These are phyloP conservation scores for Athalia cordata DNA, from an alignment of 2,888 invertebrate genomes.

Conservation along the genomic window DNA sequence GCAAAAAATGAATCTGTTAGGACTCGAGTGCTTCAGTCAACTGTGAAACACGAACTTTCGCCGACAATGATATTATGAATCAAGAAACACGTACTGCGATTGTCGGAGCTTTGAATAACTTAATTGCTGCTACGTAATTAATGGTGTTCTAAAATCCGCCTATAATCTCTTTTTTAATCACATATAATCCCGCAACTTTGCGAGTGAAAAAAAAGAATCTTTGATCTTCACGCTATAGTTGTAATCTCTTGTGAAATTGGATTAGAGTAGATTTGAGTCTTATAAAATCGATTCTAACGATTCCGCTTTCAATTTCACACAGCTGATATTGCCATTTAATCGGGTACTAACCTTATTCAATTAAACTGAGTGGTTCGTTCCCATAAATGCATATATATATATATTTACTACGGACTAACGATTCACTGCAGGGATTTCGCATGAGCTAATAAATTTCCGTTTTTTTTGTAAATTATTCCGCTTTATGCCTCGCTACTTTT, in stretches of 20 bases:
- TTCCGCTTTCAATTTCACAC: conserved; percentile 22
- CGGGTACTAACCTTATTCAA: conserved; percentile 9
- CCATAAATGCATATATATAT: background rate
- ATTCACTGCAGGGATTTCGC: background rate
- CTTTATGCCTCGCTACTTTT: too few species aligned
- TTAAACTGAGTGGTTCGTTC: conserved; percentile 32
- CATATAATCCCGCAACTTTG: background rate
- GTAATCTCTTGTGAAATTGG: conserved; percentile 8
- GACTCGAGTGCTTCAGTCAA: too few species aligned
- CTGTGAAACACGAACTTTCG: too few species aligned
- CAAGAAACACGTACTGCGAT: too few species aligned
- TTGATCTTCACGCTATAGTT: conserved; percentile 13
- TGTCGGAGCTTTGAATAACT: too few species aligned
- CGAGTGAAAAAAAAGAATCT: background rate
- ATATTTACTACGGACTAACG: conserved; percentile 7
- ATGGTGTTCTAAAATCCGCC: too few species aligned
- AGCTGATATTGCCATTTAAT: conserved; percentile 1
- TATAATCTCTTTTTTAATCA: too few species aligned
- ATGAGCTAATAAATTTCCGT: background rate
- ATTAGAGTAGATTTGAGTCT: conserved; percentile 16
- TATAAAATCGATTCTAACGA: conserved; percentile 31
- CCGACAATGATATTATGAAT: too few species aligned
- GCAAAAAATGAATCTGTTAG: too few species aligned
- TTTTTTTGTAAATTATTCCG: background rate
- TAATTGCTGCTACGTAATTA: too few species aligned